These are phyloP conservation scores for Pycnomerus fuliginosus DNA, from an alignment of 2,888 invertebrate genomes.

Conservation along the genomic window DNA sequence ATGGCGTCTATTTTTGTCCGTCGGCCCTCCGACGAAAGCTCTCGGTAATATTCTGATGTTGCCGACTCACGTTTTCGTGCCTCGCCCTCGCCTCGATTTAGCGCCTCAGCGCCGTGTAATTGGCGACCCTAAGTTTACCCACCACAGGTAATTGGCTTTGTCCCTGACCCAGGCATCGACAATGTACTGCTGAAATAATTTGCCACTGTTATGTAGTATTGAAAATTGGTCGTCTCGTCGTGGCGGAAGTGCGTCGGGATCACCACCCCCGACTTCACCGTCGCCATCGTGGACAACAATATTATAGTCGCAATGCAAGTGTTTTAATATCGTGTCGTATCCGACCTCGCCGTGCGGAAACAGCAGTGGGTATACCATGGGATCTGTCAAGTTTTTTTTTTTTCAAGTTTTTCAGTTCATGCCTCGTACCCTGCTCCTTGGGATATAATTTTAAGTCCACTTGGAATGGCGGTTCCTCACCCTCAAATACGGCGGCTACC, in stretches of 20 bases:
- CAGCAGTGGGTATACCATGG: constrained; percentile 23
- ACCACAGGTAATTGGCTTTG: too few species aligned
- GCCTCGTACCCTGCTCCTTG: neutral
- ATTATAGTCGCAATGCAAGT: neutral
- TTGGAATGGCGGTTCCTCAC: constrained; percentile 4
- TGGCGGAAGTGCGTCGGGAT: too few species aligned
- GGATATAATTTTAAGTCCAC: constrained; percentile 1
- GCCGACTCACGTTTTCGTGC: constrained; percentile 8
- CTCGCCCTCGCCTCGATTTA: constrained; percentile 1
- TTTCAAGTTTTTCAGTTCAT: constrained; percentile 15
- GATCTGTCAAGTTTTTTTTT: constrained; percentile 12
- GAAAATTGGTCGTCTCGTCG: constrained; percentile 9
- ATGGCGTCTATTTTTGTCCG: constrained; percentile 18
- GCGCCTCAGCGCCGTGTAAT: neutral
- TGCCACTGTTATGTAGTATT: constrained; percentile 10
- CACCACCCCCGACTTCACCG: neutral
- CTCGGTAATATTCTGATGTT: constrained; percentile 10
- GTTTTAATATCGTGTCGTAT: constrained; percentile 1
- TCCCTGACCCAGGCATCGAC: too few species aligned
- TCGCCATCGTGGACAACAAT: neutral
- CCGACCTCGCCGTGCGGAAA: constrained; percentile 23
- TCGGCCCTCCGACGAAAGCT: neutral
- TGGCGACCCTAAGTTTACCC: constrained; percentile 1
- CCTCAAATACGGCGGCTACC: constrained; percentile 18
- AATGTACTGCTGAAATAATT: constrained; percentile 19